A percentile compares a stretch with the other conserved stretches of the same genome.
Evolutionary conservation across 2,797 vertebrate genomes (phyloP).

Genomic region (Centroberyx gerrardi): DNA sequence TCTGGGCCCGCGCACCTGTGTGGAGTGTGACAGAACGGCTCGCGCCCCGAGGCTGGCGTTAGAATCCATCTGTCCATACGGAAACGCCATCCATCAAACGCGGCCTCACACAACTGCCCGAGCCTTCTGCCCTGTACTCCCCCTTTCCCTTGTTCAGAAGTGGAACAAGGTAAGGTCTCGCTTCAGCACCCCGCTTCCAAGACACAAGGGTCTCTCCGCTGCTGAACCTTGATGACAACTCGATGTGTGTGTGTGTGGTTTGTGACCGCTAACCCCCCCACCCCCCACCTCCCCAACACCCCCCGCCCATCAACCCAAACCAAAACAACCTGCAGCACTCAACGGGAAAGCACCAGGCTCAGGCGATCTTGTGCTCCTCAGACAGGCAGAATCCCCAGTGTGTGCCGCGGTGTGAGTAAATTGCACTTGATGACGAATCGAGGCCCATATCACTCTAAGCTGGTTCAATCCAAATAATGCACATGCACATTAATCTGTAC

Average conservation of each 20-base stretch:
- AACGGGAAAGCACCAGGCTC: conserved; percentile 45
- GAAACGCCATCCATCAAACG: conserved; percentile 61
- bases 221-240: conserved; percentile 48
- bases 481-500: conserved; percentile 63
- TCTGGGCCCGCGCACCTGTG: conserved; percentile 60
- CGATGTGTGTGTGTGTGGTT: conserved; percentile 38
- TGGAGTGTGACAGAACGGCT: conserved; percentile 40
- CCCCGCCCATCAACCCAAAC: conserved; percentile 27
- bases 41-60: conserved; percentile 52
- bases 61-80: conserved; percentile 54
- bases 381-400: conserved; percentile 26
- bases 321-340: conserved; percentile 57
- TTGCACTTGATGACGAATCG: conserved; percentile 53
- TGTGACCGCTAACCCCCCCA: conserved; percentile 16
- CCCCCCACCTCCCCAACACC: neutral
- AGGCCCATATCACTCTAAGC: conserved; percentile 47
- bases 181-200: conserved; percentile 38
- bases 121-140: neutral
- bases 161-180: conserved; percentile 20
- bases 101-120: conserved; percentile 39
- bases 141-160: conserved; percentile 22
- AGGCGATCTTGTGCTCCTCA: conserved; percentile 49
- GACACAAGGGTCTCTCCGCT: conserved; percentile 20
- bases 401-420: conserved; percentile 49
- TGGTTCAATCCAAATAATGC: conserved; percentile 65